These are phyloP conservation scores for Calliphora vomitoria DNA, from an alignment of 2,888 invertebrate species.

Conservation along the genomic window DNA sequence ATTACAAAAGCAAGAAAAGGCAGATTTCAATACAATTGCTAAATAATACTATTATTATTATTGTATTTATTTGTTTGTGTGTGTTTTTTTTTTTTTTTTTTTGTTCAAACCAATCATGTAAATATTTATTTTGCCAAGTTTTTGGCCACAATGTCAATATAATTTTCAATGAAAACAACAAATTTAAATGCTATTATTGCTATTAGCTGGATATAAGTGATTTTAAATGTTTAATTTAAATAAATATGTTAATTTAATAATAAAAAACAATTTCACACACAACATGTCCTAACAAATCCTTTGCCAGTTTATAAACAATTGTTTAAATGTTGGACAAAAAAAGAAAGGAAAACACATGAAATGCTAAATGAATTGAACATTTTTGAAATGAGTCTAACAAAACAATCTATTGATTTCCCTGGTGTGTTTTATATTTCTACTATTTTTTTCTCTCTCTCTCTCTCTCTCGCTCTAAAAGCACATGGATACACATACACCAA, in stretches of 20 bases:
- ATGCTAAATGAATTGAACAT: conserved; percentile 38
- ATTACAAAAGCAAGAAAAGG: background rate
- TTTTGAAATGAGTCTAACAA: conserved; percentile 14
- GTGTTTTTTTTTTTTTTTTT: background rate
- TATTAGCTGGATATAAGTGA: background rate
- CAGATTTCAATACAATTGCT: background rate
- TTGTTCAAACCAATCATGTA: background rate
- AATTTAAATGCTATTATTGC: background rate
- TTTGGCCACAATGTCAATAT: conserved; percentile 34
- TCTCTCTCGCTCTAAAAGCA: background rate
- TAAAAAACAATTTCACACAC: conserved; percentile 2
- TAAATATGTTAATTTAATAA: conserved; percentile 21
- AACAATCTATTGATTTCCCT: conserved; percentile 59
- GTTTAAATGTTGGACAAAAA: background rate
- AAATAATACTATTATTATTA: conserved; percentile 27
- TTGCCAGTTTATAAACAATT: conserved; percentile 37
- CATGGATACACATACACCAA: background rate
- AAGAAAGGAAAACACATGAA: background rate
- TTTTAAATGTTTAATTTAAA: conserved; percentile 17
- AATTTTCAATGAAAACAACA: conserved; percentile 11
- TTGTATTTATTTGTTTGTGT: background rate
- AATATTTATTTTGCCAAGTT: conserved; percentile 22
- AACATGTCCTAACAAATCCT: conserved; percentile 41
- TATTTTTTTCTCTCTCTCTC: background rate
- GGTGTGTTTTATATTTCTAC: conserved; percentile 20